These are phyloP conservation scores for Sympetrum striolatum DNA, from an alignment of 2,888 invertebrate genomes.

Conservation along the genomic window DNA sequence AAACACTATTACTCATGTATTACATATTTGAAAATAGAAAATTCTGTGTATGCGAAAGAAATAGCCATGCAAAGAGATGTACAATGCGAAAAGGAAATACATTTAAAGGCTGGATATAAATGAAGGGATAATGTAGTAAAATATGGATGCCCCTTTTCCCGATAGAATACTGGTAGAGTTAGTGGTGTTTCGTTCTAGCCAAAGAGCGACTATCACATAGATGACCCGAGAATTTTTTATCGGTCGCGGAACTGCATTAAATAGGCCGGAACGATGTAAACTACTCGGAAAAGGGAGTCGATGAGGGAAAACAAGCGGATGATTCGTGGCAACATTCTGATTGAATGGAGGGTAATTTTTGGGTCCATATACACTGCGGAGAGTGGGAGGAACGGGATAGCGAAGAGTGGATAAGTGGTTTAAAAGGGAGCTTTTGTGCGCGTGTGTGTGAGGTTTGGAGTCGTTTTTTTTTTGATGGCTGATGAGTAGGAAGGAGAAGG, in stretches of 20 bases:
- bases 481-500: neutral
- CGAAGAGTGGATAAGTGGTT: neutral
- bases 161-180: neutral
- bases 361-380: neutral
- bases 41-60: too few species aligned
- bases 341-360: neutral
- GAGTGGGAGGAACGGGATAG: neutral
- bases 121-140: too few species aligned
- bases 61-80: too few species aligned
- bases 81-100: too few species aligned
- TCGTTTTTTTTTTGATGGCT: neutral
- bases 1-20: too few species aligned
- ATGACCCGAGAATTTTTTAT: neutral
- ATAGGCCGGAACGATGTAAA: neutral
- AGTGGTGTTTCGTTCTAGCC: neutral
- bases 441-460: neutral
- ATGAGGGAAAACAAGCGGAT: neutral
- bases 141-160: too few species aligned
- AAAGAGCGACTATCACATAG: neutral
- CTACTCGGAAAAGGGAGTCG: neutral
- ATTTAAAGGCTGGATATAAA: too few species aligned
- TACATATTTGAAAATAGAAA: too few species aligned
- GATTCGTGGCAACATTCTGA: neutral
- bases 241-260: neutral
- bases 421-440: neutral